Base-by-base conservation (phyloP, 1,140 invertebrate species). In the Sinella curviseta region DNA sequence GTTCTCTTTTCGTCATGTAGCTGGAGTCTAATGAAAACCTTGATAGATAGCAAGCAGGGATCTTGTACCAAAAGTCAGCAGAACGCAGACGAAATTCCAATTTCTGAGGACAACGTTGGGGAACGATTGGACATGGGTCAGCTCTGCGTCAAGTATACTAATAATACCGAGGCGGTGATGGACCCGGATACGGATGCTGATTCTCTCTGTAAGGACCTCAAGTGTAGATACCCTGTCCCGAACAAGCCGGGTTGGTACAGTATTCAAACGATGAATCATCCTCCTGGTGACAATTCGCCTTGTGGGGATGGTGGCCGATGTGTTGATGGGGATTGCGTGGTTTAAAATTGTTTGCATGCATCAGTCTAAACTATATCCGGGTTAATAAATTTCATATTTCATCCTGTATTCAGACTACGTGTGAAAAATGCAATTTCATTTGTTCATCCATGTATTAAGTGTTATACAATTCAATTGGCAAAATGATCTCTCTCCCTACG, bases 1-100 rank as follows among this genome's bases (percentile, higher is more conserved):
- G 78, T 81, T 73, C 73, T 70, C 17, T 81, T 81, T 60, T 78
- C 77, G 2, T 48, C 73, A 0, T 81, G 80, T 77, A 81, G 80
- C 24, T 33, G 16, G 54, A 54, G 36, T 8, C 73, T 78, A 24
- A 81, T 81, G 80, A 78, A 77, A 48, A 76, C 35, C 26, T 77
- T 76, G n/a, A 14, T 81, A 16, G 57, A 70, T 36, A 78, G 30
- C 48, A 20, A 14, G 24, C 39, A 55, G n/a, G 79, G 74, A 0
- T 30, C 31, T 36, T 80, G 79, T n/a, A 8, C 39, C 0, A 77
- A 77, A 48, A 33, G 30, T 24, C 0, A 1, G 24, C 75, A 77
- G 36, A 33, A 34, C 24, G 26, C 12, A 17, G 3, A 31, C 31
- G 26, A 33, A 20, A 54, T 75, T 48, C n/a, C 33, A 1, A 0